phyloP scores from a whole-genome alignment of 2,888 invertebrate species.

The Melieria crassipennis region DNA sequence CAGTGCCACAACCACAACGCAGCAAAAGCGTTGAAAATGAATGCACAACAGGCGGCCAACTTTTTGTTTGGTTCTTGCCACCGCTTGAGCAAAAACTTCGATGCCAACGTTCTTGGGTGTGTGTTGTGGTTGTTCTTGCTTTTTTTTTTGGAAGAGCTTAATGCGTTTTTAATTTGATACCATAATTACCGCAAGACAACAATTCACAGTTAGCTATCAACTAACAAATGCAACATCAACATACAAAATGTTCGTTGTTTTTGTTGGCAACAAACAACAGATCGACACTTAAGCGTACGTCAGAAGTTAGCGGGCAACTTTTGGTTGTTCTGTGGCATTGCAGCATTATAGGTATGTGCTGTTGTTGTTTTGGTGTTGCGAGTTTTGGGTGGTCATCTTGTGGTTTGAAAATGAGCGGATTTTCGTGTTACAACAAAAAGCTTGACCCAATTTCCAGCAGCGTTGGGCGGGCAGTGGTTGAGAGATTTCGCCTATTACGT shows the following conservation, averaged over 20 bases:
- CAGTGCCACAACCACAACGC: too few species aligned
- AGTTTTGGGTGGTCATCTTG: neutral
- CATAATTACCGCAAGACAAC: constrained; percentile 20
- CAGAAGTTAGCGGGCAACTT: neutral
- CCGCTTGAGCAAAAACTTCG: too few species aligned
- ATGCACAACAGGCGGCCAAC: too few species aligned
- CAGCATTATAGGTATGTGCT: neutral
- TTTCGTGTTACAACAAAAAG: constrained; percentile 16
- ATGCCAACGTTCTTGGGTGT: neutral
- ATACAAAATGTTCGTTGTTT: neutral
- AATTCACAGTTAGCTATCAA: neutral
- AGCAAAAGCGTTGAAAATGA: too few species aligned
- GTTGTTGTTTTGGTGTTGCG: neutral
- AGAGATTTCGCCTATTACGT: too few species aligned
- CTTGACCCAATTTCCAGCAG: neutral
- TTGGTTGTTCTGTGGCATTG: neutral
- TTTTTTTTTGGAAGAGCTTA: neutral
- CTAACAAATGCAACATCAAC: too few species aligned
- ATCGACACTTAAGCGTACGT: neutral
- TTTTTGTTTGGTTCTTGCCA: too few species aligned
- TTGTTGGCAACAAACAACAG: neutral
- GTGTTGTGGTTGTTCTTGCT: neutral
- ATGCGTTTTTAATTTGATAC: constrained; percentile 27
- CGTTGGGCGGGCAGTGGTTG: neutral
- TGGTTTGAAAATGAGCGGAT: constrained; percentile 12